These are phyloP conservation scores for Drosophila gunungcola DNA, from an alignment of 1,140 invertebrate species.

Conservation along the genomic window DNA sequence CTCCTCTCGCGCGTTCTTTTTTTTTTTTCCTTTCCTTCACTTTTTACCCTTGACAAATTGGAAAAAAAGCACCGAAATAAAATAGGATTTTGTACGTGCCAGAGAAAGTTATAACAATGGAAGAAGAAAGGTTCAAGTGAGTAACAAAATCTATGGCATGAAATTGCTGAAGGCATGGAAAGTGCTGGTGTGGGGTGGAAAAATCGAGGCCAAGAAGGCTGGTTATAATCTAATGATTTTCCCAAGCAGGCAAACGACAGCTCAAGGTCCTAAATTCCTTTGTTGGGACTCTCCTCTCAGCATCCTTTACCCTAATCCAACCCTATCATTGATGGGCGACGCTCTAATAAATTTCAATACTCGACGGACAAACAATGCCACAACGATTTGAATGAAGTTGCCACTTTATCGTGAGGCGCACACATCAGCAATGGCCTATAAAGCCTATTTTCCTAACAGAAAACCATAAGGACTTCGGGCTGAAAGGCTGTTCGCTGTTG, in stretches of 20 bases:
- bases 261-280: constrained; percentile 41
- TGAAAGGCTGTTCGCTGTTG: constrained; percentile 25
- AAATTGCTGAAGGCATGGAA: constrained; percentile 40
- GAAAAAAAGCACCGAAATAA: constrained; percentile 71
- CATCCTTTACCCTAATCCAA: constrained; percentile 35
- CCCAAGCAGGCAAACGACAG: constrained; percentile 39
- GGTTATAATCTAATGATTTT: constrained; percentile 38
- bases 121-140: constrained; percentile 32
- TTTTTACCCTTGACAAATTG: constrained; percentile 70
- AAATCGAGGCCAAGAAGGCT: constrained; percentile 28
- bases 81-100: constrained; percentile 72
- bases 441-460: too few species aligned
- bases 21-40: constrained; percentile 6
- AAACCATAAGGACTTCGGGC: constrained; percentile 19
- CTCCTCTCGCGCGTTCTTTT: constrained; percentile 14
- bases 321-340: constrained; percentile 48
- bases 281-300: constrained; percentile 17
- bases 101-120: constrained; percentile 49
- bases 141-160: constrained; percentile 34
- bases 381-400: constrained; percentile 61
- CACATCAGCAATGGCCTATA: constrained; percentile 26
- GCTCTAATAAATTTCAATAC: constrained; percentile 61
- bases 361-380: constrained; percentile 51
- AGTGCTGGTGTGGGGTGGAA: neutral
- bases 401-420: constrained; percentile 39